Evolutionary conservation across 2,888 invertebrate species (phyloP).

Genomic region (Meliscaeva auricollis): DNA sequence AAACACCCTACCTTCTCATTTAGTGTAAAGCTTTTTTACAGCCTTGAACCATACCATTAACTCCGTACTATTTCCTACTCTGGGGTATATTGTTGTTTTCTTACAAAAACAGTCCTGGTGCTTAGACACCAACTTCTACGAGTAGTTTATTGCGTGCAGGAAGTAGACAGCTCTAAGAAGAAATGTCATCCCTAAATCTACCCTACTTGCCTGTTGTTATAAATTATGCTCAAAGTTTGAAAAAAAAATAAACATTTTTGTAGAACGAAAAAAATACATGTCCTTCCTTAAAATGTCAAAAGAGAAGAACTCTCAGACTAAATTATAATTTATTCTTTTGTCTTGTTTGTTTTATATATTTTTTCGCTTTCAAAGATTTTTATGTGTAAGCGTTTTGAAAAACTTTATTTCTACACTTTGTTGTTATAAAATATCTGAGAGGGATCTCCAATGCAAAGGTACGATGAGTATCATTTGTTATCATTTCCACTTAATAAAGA

Average conservation of each 20-base stretch:
- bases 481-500: conserved; percentile 47
- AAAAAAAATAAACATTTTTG: not conserved
- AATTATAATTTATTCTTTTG: conserved; percentile 23
- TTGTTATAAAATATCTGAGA: not conserved
- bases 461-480: conserved; percentile 19
- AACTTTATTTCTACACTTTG: not conserved
- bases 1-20: too few relatives aligned
- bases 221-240: conserved; percentile 15
- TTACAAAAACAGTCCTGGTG: too few relatives aligned
- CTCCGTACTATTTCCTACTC: too few relatives aligned
- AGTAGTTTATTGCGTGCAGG: not conserved
- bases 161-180: not conserved
- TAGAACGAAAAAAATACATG: not conserved
- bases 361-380: not conserved
- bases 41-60: too few relatives aligned
- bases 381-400: not conserved
- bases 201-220: not conserved
- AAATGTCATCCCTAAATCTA: not conserved
- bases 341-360: not conserved
- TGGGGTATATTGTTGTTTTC: too few relatives aligned
- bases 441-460: not conserved
- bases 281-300: not conserved
- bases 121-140: too few relatives aligned
- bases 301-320: not conserved
- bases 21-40: too few relatives aligned